These are phyloP conservation scores for Lophotis ruficrista DNA, from an alignment of 2,113 vertebrate species.

Conservation along the genomic window DNA sequence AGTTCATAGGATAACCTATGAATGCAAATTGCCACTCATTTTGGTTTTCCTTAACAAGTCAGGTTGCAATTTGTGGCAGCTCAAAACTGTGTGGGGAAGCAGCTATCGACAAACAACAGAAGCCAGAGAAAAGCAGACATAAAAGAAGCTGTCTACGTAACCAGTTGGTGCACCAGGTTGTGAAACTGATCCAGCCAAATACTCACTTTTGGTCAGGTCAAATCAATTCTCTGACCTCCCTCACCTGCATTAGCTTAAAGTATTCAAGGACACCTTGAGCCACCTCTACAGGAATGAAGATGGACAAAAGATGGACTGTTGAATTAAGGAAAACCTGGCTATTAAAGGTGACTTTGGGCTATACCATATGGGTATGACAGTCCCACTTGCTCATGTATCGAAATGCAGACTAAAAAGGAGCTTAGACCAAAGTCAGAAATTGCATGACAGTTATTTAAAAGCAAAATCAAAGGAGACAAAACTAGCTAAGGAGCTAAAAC, in stretches of 20 bases:
- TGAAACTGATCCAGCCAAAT: background rate
- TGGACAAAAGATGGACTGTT: background rate
- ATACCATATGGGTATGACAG: background rate
- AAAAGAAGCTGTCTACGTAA: background rate
- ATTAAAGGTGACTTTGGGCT: background rate
- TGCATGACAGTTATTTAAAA: background rate
- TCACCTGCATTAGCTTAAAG: background rate
- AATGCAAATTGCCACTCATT: conserved; percentile 44
- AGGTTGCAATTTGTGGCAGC: conserved; percentile 61
- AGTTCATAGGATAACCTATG: background rate
- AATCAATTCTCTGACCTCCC: background rate
- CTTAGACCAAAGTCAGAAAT: background rate
- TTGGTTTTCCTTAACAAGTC: conserved; percentile 59
- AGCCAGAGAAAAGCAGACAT: background rate
- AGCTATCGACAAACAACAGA: conserved; percentile 49
- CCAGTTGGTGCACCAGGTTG: background rate
- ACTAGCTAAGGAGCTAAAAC: background rate
- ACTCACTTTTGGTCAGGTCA: background rate
- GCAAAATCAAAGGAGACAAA: background rate
- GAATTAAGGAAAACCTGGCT: background rate
- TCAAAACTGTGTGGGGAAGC: background rate
- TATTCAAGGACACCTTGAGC: background rate
- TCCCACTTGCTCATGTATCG: background rate
- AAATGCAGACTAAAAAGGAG: background rate
- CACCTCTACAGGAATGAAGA: background rate